Conservation (phyloP, 1,140 invertebrate genomes). For the Pseudomyrmex sp. region DNA sequence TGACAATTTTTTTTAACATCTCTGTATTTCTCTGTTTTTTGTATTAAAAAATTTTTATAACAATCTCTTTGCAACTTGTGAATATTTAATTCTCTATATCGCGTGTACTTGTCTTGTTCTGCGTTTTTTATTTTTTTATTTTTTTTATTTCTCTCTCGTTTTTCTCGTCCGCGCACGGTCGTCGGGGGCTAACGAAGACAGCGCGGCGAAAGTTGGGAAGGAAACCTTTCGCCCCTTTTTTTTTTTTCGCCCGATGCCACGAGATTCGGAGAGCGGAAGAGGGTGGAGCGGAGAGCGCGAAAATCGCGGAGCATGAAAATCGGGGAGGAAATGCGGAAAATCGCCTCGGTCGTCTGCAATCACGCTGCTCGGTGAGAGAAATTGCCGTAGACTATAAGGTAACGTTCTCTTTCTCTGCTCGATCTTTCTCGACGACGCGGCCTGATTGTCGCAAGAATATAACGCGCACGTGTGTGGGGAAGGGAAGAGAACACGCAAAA, state of each 20-base stretch:
- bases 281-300: constrained; percentile 20
- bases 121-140: background rate
- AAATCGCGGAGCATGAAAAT: constrained; percentile 46
- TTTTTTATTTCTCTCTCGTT: background rate
- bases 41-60: no score
- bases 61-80: background rate
- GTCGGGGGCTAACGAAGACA: constrained; percentile 41
- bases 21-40: no score
- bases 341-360: constrained; percentile 61
- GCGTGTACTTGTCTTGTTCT: background rate
- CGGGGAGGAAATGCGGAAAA: constrained; percentile 62
- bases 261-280: constrained; percentile 30
- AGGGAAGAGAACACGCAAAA: background rate
- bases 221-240: constrained; percentile 45
- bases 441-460: constrained; percentile 28
- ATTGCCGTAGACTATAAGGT: constrained; percentile 53
- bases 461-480: background rate
- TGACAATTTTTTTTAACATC: no score
- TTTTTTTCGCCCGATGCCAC: constrained; percentile 50
- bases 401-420: constrained; percentile 27
- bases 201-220: constrained; percentile 52
- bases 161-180: constrained; percentile 15
- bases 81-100: background rate
- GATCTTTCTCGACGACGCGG: background rate
- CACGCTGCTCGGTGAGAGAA: constrained; percentile 49